Percentiles rank a stretch among this genome's conserved stretches.
These are phyloP conservation scores for Atrina japonica DNA, from an alignment of 2,888 invertebrate species.

Conservation along the genomic window DNA sequence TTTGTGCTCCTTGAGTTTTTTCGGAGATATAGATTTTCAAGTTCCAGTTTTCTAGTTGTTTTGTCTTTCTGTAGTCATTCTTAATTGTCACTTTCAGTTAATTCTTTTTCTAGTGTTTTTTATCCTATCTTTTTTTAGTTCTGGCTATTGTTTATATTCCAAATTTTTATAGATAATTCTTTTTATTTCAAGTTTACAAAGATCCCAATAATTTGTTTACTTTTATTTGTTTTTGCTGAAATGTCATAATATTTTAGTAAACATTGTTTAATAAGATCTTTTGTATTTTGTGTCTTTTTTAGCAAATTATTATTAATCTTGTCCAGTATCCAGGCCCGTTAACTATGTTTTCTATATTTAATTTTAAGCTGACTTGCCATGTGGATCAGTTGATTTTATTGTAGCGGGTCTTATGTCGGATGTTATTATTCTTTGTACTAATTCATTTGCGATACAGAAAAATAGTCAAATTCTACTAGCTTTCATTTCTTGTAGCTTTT, in stretches of 20 bases:
- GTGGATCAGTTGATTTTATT: conserved; percentile 18
- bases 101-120: not conserved
- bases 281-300: not conserved
- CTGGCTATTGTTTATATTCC: conserved; percentile 1
- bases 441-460: conserved; percentile 6
- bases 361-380: not conserved
- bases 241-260: not conserved
- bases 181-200: not conserved
- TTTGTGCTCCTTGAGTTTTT: conserved; percentile 7
- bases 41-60: conserved; percentile 1
- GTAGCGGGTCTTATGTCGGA: conserved; percentile 18
- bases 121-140: not conserved
- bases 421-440: not conserved
- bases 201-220: not conserved
- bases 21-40: conserved; percentile 1
- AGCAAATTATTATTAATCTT: conserved; percentile 17
- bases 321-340: conserved; percentile 15
- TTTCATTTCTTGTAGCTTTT: not conserved
- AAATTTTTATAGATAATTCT: conserved; percentile 1
- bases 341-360: not conserved
- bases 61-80: not conserved
- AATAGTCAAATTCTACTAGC: conserved; percentile 18
- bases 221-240: too few species aligned
- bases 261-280: not conserved
- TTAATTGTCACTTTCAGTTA: not conserved